Evolutionary conservation across 1,140 invertebrate genomes (phyloP).

Genomic region (Nomia melanderi): DNA sequence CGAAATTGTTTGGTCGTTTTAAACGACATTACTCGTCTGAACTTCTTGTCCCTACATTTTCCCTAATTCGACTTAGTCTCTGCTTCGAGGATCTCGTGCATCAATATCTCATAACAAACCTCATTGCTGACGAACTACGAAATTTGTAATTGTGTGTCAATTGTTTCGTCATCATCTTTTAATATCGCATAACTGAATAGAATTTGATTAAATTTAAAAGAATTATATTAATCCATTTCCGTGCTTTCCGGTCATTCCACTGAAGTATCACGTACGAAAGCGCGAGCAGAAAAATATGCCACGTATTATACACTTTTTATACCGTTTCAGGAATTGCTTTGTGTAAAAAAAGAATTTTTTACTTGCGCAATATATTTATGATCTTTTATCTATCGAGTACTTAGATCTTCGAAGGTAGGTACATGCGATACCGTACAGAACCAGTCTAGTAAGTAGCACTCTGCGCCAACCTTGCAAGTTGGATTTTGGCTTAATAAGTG

Average conservation of each 20-base stretch:
- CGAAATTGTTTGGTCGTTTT: constrained; percentile 62
- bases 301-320: constrained; percentile 36
- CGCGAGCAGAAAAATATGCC: constrained; percentile 55
- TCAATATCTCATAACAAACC: constrained; percentile 69
- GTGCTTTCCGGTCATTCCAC: constrained; percentile 17
- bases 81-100: constrained; percentile 38
- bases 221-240: constrained; percentile 25
- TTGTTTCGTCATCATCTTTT: constrained; percentile 43
- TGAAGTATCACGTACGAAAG: constrained; percentile 40
- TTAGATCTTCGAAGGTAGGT: constrained; percentile 15
- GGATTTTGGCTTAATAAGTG: constrained; percentile 29
- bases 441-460: constrained; percentile 9
- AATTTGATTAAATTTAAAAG: constrained; percentile 37
- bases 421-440: too few relatives aligned
- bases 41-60: constrained; percentile 1
- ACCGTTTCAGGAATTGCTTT: constrained; percentile 39
- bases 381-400: constrained; percentile 24
- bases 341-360: constrained; percentile 49
- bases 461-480: constrained; percentile 25
- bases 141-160: constrained; percentile 51
- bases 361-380: constrained; percentile 12
- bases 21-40: constrained; percentile 53
- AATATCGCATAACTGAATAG: constrained; percentile 39
- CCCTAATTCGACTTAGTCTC: constrained; percentile 39
- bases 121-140: constrained; percentile 68